Percentiles rank a stretch among this genome's conserved stretches.
Evolutionary conservation across 2,797 vertebrate species (phyloP).

Genomic region (Brachyrhaphis roseni): DNA sequence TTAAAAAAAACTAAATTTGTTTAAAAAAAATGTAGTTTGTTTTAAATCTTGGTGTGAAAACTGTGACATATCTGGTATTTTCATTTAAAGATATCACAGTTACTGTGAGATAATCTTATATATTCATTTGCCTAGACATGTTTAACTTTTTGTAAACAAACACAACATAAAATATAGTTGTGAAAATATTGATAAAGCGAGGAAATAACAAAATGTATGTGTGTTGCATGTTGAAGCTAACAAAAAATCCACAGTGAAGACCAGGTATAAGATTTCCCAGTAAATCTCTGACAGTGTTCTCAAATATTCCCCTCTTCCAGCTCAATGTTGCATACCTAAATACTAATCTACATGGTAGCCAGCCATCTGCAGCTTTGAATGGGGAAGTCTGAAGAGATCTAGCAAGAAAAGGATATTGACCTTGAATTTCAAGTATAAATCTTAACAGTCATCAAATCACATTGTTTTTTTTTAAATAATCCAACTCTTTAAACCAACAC

Average conservation of each 20-base stretch:
- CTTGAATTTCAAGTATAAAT: constrained; percentile 17
- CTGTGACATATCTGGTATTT: not conserved
- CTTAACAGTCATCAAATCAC: not conserved
- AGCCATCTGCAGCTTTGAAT: constrained; percentile 25
- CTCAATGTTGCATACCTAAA: constrained; percentile 60
- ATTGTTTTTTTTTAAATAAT: not conserved
- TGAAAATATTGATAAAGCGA: not conserved
- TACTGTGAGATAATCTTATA: not conserved
- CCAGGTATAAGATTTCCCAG: constrained; percentile 41
- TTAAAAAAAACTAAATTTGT: not conserved
- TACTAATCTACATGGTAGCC: constrained; percentile 54
- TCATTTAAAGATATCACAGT: not conserved
- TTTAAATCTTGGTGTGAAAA: not conserved
- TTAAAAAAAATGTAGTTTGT: not conserved
- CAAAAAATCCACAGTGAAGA: constrained; percentile 38
- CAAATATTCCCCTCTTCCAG: constrained; percentile 53
- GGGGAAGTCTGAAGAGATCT: constrained; percentile 33
- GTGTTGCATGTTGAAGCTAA: constrained; percentile 17
- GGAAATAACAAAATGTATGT: constrained; percentile 16
- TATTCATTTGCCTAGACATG: not conserved
- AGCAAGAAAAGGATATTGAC: constrained; percentile 25
- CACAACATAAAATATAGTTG: not conserved
- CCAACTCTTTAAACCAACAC: not conserved
- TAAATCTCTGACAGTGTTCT: constrained; percentile 40
- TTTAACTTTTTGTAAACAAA: constrained; percentile 16